Conservation (phyloP, 2,113 vertebrate species). For the Halcyon senegalensis region DNA sequence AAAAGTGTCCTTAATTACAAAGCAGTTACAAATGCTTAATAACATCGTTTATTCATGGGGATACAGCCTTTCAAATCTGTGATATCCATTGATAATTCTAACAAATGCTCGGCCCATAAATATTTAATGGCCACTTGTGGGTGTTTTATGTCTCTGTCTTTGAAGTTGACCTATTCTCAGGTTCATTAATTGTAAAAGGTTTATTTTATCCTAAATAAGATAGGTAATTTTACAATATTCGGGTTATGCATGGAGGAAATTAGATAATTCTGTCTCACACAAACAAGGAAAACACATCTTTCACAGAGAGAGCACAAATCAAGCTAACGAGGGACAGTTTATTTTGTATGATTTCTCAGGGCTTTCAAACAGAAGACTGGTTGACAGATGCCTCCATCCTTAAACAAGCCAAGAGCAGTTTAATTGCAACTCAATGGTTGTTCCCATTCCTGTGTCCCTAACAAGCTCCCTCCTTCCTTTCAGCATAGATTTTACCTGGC, state of each 20-base stretch:
- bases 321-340: conserved; percentile 24
- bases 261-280: neutral
- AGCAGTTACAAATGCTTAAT: conserved; percentile 25
- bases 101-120: conserved; percentile 37
- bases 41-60: neutral
- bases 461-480: neutral
- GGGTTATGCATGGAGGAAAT: neutral
- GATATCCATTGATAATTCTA: conserved; percentile 46
- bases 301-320: conserved; percentile 38
- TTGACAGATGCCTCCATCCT: conserved; percentile 10
- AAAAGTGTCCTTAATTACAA: conserved; percentile 36
- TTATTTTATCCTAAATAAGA: conserved; percentile 52
- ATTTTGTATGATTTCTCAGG: conserved; percentile 22
- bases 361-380: conserved; percentile 30
- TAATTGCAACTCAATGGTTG: neutral
- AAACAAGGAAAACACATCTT: conserved; percentile 34
- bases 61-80: conserved; percentile 35
- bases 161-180: conserved; percentile 41
- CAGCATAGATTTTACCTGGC: neutral
- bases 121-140: conserved; percentile 65
- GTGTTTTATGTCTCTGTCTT: conserved; percentile 53
- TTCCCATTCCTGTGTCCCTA: neutral
- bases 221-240: neutral
- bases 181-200: conserved; percentile 58
- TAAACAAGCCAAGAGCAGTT: conserved; percentile 7